phyloP scores from a whole-genome alignment of 2,888 invertebrate species.

The Epistrophella euchroma region DNA sequence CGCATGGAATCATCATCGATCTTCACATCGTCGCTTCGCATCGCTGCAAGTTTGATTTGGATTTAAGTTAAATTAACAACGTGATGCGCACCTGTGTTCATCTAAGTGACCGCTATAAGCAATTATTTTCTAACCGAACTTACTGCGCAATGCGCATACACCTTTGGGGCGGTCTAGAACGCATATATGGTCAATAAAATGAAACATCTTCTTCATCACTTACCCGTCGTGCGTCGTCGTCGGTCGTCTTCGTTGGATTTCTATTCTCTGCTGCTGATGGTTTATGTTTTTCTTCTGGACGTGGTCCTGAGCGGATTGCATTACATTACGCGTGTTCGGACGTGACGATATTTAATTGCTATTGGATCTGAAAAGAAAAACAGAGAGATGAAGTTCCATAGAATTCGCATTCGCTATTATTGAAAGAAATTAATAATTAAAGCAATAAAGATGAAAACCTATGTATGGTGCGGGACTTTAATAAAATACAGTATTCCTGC shows the following conservation, averaged over 20 bases:
- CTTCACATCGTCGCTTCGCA: not conserved
- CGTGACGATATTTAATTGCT: slow-evolving; percentile 63
- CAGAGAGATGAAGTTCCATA: slow-evolving; percentile 27
- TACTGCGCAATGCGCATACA: slow-evolving; percentile 47
- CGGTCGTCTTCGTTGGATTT: not conserved
- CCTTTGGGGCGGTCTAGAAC: slow-evolving; percentile 66
- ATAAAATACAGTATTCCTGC: slow-evolving; percentile 12
- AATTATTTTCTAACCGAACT: slow-evolving; percentile 74
- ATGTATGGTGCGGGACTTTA: not conserved
- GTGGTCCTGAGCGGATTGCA: slow-evolving; percentile 34
- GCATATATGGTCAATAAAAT: slow-evolving; percentile 71
- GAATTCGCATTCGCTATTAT: slow-evolving; percentile 16
- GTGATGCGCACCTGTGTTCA: slow-evolving; percentile 55
- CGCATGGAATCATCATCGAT: slow-evolving; percentile 25
- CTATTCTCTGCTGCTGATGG: not conserved
- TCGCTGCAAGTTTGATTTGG: not conserved
- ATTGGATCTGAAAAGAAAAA: slow-evolving; percentile 53
- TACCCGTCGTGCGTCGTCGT: slow-evolving; percentile 27
- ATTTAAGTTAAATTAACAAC: slow-evolving; percentile 46
- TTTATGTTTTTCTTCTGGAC: not conserved
- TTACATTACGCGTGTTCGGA: slow-evolving; percentile 52
- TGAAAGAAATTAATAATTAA: slow-evolving; percentile 54
- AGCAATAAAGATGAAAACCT: slow-evolving; percentile 23
- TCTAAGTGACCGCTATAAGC: slow-evolving; percentile 65
- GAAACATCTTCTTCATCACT: slow-evolving; percentile 70